Conservation (phyloP, 2,888 invertebrate genomes). For the Zele albiditarsus region DNA sequence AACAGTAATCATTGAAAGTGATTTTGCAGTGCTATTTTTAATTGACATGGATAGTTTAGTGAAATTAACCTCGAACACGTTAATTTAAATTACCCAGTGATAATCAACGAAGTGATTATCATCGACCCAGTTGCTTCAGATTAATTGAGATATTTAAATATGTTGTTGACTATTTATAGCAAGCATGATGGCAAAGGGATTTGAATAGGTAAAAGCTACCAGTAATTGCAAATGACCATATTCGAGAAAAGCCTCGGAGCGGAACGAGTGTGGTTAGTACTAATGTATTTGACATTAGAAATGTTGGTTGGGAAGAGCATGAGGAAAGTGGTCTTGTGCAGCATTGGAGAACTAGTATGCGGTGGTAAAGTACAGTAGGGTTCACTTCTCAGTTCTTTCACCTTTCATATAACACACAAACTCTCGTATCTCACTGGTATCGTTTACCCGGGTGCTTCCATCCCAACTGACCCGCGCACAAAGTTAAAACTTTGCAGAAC, state of each 20-base stretch:
- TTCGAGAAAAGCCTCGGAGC: background rate
- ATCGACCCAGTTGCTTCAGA: constrained; percentile 33
- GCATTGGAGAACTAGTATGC: background rate
- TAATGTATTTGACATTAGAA: constrained; percentile 41
- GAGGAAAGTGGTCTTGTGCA: constrained; percentile 18
- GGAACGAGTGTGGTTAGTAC: constrained; percentile 11
- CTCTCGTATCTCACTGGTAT: constrained; percentile 45
- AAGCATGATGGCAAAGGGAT: constrained; percentile 8
- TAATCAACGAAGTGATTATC: constrained; percentile 44
- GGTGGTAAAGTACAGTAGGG: background rate
- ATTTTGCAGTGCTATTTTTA: constrained; percentile 7
- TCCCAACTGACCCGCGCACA: constrained; percentile 29
- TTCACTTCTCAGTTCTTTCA: constrained; percentile 4
- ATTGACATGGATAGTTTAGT: constrained; percentile 41
- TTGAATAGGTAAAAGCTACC: constrained; percentile 10
- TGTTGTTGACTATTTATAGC: constrained; percentile 44
- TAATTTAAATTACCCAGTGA: constrained; percentile 52
- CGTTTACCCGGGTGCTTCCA: constrained; percentile 42
- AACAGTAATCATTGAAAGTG: background rate
- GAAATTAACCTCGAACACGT: constrained; percentile 15
- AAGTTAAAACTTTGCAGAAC: constrained; percentile 43
- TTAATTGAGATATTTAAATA: constrained; percentile 46
- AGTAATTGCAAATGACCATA: background rate
- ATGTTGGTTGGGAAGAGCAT: constrained; percentile 32
- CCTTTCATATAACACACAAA: constrained; percentile 19